Base-by-base conservation (phyloP, 2,888 invertebrate species). In the Poecilobothrus nobilitatus region DNA sequence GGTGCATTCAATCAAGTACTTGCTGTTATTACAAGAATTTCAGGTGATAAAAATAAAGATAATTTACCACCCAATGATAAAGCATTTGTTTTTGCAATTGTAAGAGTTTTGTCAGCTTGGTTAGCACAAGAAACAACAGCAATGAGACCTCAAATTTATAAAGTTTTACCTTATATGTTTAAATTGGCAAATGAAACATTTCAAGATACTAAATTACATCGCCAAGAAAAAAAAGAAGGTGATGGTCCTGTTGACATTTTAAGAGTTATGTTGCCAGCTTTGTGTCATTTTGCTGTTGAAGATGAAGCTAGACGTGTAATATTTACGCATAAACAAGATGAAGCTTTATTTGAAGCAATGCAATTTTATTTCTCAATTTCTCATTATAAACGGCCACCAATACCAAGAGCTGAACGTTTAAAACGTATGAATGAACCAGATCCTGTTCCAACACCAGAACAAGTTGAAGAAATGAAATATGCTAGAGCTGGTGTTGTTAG, bases 281-380 rank as follows among this genome's bases (percentile, higher is more conserved):
- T 96, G 6, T 96, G 95, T 76, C 94, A 96, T 80, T 86, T 97
- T 74, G 90, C 94, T 53, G 93, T 95, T 27, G 96, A 96, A 83
- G 95, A 96, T 75, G 88, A 91, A 74, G 90, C 94, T 0, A 85
- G 95, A 73, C 87, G 89, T 76, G 89, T 94, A 70, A 84, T 95
- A 72, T 83, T 95, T 67, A 86, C 90, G 70, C 84, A 87, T 67
- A 89, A 92, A 77, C 88, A 92, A 81, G 94, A 94, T 76, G 90
- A 92, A 79, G 87, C 91, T 34, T 82, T 94, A 3, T 88, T 89
- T 77, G 92, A 94, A 79, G 87, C 91, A 68, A 83, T 93, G 75
- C 88, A 89, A 73, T 91, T 91, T 79, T 92, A 94, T 77, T 94
- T 94, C 89, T 90, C 90, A 10, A 91, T 94, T 77, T 92, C 92